Evolutionary conservation across 2,113 vertebrate genomes (phyloP).

Genomic region (Amazona guildingii): DNA sequence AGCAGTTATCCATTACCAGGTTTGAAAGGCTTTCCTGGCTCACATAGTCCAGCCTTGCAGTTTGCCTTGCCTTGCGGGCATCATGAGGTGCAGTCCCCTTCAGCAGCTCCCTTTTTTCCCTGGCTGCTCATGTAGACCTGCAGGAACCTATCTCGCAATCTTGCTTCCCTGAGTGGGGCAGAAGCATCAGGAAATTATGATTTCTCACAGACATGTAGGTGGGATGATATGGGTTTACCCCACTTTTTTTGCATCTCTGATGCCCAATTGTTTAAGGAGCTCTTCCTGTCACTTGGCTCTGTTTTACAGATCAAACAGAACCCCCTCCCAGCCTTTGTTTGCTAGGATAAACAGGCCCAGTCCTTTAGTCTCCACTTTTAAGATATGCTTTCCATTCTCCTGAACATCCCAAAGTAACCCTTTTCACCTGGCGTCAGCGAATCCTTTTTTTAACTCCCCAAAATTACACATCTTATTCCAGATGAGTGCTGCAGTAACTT

Average conservation of each 20-base stretch:
- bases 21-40: neutral
- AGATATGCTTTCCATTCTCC: constrained; percentile 12
- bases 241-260: neutral
- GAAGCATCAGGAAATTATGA: neutral
- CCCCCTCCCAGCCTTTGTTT: neutral
- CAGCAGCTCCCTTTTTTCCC: neutral
- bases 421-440: neutral
- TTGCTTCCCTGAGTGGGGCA: neutral
- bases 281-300: neutral
- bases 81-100: too few relatives aligned
- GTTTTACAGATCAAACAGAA: constrained; percentile 7
- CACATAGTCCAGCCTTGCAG: neutral
- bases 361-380: neutral
- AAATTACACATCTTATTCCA: neutral
- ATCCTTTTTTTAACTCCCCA: neutral
- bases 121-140: rapidly evolving
- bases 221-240: neutral
- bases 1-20: neutral
- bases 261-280: neutral
- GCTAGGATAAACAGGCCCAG: neutral
- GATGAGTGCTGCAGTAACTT: neutral
- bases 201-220: neutral
- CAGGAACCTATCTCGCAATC: neutral
- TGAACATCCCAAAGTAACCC: neutral
- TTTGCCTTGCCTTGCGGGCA: neutral